Base-by-base conservation (phyloP, 2,797 vertebrate genomes). In the Platalea minor region DNA sequence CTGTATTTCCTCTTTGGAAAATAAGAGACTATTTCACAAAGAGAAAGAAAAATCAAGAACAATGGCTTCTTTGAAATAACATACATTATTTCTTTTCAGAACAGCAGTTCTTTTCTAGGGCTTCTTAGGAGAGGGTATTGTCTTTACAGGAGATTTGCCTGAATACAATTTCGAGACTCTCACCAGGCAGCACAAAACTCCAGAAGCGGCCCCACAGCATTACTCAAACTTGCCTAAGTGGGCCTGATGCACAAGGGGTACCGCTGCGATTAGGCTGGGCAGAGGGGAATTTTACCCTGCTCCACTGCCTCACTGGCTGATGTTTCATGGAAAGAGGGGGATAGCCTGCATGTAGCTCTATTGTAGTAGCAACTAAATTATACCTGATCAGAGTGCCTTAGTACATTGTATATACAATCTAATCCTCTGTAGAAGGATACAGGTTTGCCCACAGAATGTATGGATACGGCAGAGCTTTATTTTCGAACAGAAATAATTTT, bases 1-100 rank as follows among this genome's bases (percentile, higher is more conserved):
- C 69, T 61, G 31, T 80, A 89, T 82, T 93, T 94, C 70, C 94
- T 95, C 84, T 85, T 89, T 57, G 31, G 78, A 88, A 93, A 92
- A 75, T 59, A 72, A 77, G 29, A 89, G 50, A 78, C 54, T 72
- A 77, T 89, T 94, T 91, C 43, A 65, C 35, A 89, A 75, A 91
- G 53, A 75, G 75, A 92, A 82, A 31, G 35, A 56, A 67, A 90
- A 87, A 35, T 63, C 50, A 39, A 85, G 78, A 94, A 61, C 33
- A 78, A 75, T 28, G 21, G 41, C 37, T 80, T 83, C 65, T 95
- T 93, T 92, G 43, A 86, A 94, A 63, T 37, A 91, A 59, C 23
- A 24, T 48, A 73, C 7, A 33, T 50, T 85, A 25, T 28, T 79
- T 79, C n/a, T 82, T 96, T 80, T 74, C 75, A 85, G 67, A 87